Evolutionary conservation across 1,140 invertebrate species (phyloP).

Genomic region (Bombyx mandarina): DNA sequence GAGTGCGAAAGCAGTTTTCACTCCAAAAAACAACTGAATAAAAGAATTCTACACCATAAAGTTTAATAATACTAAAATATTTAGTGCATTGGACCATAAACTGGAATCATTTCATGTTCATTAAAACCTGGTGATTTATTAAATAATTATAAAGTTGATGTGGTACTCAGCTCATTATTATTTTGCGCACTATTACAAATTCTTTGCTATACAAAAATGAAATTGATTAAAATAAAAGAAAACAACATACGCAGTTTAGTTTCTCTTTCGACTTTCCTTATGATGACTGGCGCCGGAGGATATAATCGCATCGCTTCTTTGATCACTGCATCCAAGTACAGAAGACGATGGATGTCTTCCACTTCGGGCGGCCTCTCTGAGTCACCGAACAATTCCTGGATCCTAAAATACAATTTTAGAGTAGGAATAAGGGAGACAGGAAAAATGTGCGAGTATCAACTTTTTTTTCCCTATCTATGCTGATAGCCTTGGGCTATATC

Average conservation of each 20-base stretch:
- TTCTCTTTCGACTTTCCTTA: constrained; percentile 8
- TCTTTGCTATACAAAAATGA: not conserved
- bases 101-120: not conserved
- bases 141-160: not conserved
- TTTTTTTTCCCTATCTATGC: not conserved
- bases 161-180: not conserved
- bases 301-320: constrained; percentile 11
- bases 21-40: no score
- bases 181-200: not conserved
- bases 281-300: constrained; percentile 12
- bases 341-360: constrained; percentile 10
- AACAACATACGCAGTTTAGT: constrained; percentile 7
- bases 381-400: constrained; percentile 9
- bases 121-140: not conserved
- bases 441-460: not conserved
- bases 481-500: not conserved
- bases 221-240: not conserved
- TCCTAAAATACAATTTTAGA: not conserved
- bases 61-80: no score
- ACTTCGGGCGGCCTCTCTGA: constrained; percentile 6
- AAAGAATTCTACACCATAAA: no score
- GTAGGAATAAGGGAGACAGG: not conserved
- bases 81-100: no score
- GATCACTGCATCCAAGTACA: constrained; percentile 14
- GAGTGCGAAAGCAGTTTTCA: no score